A percentile compares a stretch with the other conserved stretches of the same genome.
Evolutionary conservation across 2,797 vertebrate genomes (phyloP).

Genomic region (Buphagus erythrorhynchus): DNA sequence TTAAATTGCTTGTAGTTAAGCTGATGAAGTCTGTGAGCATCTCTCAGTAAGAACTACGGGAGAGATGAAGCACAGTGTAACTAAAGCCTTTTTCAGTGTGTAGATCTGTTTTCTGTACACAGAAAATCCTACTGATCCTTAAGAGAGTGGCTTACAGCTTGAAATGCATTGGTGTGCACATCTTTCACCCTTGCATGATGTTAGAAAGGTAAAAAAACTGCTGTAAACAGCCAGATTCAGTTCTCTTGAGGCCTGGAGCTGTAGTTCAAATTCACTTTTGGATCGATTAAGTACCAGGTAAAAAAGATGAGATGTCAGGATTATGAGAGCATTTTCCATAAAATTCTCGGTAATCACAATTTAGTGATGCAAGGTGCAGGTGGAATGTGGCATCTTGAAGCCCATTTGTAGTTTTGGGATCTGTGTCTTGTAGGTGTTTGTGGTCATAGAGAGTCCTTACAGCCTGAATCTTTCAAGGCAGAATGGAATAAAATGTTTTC

Average conservation of each 20-base stretch:
- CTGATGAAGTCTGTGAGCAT: neutral
- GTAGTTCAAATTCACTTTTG: neutral
- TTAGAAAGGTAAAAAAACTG: neutral
- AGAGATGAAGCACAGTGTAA: neutral
- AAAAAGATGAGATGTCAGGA: neutral
- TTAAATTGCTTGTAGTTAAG: neutral
- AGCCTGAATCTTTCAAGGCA: neutral
- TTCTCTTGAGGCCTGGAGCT: neutral
- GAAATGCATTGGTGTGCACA: neutral
- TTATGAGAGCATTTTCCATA: neutral
- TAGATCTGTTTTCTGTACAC: neutral
- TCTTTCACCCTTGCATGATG: neutral
- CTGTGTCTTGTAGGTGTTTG: neutral
- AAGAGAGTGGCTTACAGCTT: neutral
- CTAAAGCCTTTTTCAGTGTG: neutral
- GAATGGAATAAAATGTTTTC: neutral
- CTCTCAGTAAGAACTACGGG: neutral
- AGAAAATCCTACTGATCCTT: neutral
- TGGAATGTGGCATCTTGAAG: neutral
- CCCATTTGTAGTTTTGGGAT: neutral
- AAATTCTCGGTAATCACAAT: rapidly evolving
- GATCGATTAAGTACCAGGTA: neutral
- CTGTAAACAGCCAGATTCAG: neutral
- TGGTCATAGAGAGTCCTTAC: neutral
- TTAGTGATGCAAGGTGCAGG: neutral